A percentile compares a stretch with the other conserved stretches of the same genome.
phyloP scores from a whole-genome alignment of 2,888 invertebrate genomes.

The Acrobasis consociella region DNA sequence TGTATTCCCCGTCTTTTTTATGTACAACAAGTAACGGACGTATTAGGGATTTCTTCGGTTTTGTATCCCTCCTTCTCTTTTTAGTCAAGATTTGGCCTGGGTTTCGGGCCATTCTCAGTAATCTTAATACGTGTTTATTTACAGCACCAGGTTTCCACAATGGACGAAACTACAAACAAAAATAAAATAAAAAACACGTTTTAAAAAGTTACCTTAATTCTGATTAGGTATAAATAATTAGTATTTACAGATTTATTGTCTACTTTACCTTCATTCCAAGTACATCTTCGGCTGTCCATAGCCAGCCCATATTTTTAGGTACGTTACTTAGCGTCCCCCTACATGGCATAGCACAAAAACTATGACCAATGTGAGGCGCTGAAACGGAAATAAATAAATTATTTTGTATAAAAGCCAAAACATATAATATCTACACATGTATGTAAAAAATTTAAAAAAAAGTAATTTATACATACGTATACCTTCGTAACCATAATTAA shows the following conservation, averaged over 20 bases:
- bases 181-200: slow-evolving; percentile 41
- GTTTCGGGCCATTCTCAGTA: slow-evolving; percentile 65
- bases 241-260: slow-evolving; percentile 2
- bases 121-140: slow-evolving; percentile 64
- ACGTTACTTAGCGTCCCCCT: slow-evolving; percentile 57
- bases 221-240: background rate
- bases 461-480: slow-evolving; percentile 68
- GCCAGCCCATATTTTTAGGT: slow-evolving; percentile 77
- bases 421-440: background rate
- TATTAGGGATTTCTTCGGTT: slow-evolving; percentile 59
- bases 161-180: slow-evolving; percentile 69
- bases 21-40: slow-evolving; percentile 66
- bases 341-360: slow-evolving; percentile 61
- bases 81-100: slow-evolving; percentile 59
- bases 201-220: slow-evolving; percentile 28
- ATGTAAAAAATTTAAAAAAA: slow-evolving; percentile 30
- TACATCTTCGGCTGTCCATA: slow-evolving; percentile 70
- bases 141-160: slow-evolving; percentile 73
- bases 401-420: slow-evolving; percentile 14
- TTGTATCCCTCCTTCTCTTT: slow-evolving; percentile 58
- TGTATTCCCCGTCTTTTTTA: slow-evolving; percentile 71
- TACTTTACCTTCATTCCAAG: slow-evolving; percentile 67
- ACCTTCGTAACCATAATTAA: slow-evolving; percentile 76
- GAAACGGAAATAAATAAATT: slow-evolving; percentile 33
- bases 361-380: slow-evolving; percentile 76